A percentile compares a stretch with the other conserved stretches of the same genome.
phyloP scores from a whole-genome alignment of 1,140 invertebrate species.

The Ericerus pela region DNA sequence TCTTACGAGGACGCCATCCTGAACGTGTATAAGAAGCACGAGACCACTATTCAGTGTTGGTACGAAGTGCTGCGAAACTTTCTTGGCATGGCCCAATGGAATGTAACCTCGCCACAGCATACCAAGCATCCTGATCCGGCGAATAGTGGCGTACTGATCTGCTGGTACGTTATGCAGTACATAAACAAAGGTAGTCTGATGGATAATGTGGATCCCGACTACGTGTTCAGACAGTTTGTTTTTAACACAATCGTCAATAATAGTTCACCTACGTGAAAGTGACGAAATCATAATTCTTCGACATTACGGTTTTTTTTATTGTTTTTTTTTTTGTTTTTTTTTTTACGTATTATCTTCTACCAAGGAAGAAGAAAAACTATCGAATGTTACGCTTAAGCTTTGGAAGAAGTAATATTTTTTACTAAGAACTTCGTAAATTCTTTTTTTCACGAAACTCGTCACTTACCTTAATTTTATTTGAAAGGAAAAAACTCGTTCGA shows the following conservation, averaged over 20 bases:
- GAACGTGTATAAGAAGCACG: background rate
- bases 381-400: no score
- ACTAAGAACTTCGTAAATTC: no score
- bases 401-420: no score
- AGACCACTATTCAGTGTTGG: background rate
- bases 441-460: no score
- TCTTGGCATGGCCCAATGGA: background rate
- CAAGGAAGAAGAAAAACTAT: no score
- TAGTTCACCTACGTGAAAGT: no score
- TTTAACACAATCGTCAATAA: background rate
- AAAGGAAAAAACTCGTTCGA: no score
- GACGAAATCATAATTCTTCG: no score
- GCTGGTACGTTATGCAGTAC: constrained; percentile 2
- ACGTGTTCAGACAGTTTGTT: background rate
- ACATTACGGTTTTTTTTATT: no score
- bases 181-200: background rate
- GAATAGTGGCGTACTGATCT: background rate
- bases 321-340: no score
- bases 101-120: background rate
- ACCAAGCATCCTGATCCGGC: background rate
- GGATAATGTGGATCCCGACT: background rate
- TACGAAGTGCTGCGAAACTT: background rate
- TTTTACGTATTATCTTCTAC: no score
- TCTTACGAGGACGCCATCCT: background rate
- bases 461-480: no score